A percentile compares a stretch with the other conserved stretches of the same genome.
These are phyloP conservation scores for Cataglyphis rosenhaueri DNA, from an alignment of 2,888 invertebrate genomes.

Conservation along the genomic window DNA sequence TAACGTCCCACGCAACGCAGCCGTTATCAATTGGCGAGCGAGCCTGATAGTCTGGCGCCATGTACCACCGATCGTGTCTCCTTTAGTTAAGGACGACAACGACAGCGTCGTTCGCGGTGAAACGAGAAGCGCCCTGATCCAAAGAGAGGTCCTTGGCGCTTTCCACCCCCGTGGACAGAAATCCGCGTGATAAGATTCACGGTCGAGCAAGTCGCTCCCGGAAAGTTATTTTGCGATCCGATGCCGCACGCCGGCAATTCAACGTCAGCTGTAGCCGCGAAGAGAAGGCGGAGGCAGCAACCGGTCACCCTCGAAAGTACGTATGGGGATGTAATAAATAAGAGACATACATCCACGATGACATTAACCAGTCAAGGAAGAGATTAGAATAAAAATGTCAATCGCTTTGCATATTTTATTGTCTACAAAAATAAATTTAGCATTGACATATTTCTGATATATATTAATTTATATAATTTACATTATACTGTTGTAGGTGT, in stretches of 20 bases:
- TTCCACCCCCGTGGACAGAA: background rate
- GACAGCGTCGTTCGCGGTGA: background rate
- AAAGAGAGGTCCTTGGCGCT: background rate
- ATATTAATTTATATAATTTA: background rate
- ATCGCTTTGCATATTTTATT: background rate
- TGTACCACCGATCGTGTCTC: slow-evolving; percentile 10
- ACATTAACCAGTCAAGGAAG: background rate
- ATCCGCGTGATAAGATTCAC: background rate
- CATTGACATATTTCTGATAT: background rate
- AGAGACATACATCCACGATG: background rate
- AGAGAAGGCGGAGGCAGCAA: slow-evolving; percentile 48
- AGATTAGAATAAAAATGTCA: background rate
- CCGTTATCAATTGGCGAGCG: background rate
- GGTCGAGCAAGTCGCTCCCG: slow-evolving; percentile 19
- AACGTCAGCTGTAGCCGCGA: slow-evolving; percentile 30
- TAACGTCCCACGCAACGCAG: background rate
- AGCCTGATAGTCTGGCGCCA: slow-evolving; percentile 3
- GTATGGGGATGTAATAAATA: slow-evolving; percentile 50
- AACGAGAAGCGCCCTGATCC: background rate
- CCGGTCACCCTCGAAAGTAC: slow-evolving; percentile 68
- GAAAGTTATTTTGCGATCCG: slow-evolving; percentile 45
- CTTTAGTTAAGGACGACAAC: slow-evolving; percentile 27
- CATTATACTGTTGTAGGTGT: background rate
- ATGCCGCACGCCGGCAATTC: slow-evolving; percentile 44
- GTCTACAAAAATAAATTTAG: background rate